A percentile compares a stretch with the other conserved stretches of the same genome.
Conservation (phyloP, 2,113 vertebrate species). For the Nothocercus nigrocapillus region DNA sequence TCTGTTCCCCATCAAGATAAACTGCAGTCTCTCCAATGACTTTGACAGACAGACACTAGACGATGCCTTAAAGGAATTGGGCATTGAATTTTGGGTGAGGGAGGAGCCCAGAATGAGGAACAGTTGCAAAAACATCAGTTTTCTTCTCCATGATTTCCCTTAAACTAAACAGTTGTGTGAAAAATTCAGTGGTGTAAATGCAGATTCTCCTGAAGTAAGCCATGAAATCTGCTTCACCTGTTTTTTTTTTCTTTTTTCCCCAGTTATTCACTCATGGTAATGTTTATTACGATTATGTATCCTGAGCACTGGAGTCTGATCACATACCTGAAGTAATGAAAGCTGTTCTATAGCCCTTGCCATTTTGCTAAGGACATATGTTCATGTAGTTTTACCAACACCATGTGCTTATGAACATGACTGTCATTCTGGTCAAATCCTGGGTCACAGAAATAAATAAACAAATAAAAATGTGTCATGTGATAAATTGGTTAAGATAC, state of each 20-base stretch:
- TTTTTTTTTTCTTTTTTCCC: neutral
- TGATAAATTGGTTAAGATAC: neutral
- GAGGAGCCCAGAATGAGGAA: neutral
- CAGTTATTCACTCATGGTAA: neutral
- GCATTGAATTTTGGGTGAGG: neutral
- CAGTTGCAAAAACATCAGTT: neutral
- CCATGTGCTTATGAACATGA: rapidly evolving
- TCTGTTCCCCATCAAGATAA: neutral
- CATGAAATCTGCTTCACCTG: neutral
- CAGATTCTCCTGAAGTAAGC: neutral
- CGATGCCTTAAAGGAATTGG: neutral
- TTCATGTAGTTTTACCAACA: neutral
- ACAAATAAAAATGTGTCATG: rapidly evolving
- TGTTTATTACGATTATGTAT: rapidly evolving
- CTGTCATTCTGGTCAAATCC: neutral
- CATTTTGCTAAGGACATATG: rapidly evolving
- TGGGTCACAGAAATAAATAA: neutral
- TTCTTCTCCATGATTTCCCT: neutral
- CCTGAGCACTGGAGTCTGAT: neutral
- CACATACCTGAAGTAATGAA: neutral
- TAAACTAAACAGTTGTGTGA: neutral
- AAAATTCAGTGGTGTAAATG: neutral
- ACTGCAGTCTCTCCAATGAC: neutral
- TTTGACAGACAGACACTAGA: neutral
- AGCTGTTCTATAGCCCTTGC: neutral